Percentiles rank a stretch among this genome's conserved stretches.
These are phyloP conservation scores for Heliconius charithonia DNA, from an alignment of 2,888 invertebrate genomes.

Conservation along the genomic window DNA sequence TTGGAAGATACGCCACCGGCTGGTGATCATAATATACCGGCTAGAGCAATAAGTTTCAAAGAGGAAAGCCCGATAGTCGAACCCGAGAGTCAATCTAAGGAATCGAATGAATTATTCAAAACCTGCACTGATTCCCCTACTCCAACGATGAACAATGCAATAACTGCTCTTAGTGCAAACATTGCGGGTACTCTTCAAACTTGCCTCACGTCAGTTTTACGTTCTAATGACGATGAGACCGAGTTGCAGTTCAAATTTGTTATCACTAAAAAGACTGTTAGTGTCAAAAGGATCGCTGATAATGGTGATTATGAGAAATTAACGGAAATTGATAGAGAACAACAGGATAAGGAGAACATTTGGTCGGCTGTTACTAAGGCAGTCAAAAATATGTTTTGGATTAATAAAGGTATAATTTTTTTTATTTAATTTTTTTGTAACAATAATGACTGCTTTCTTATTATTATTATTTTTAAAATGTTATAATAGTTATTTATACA, in stretches of 20 bases:
- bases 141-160: conserved; percentile 60
- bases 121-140: conserved; percentile 67
- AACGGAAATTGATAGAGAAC: conserved; percentile 55
- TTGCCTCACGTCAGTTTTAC: conserved; percentile 68
- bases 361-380: conserved; percentile 76
- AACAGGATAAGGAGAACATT: conserved; percentile 70
- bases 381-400: conserved; percentile 78
- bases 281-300: conserved; percentile 64
- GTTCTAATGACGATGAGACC: conserved; percentile 71
- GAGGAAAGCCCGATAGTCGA: conserved; percentile 72
- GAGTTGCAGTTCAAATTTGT: conserved; percentile 80
- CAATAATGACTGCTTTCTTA: not conserved
- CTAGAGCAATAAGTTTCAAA: conserved; percentile 78
- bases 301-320: conserved; percentile 56
- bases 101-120: conserved; percentile 72
- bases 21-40: conserved; percentile 65
- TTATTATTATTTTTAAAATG: not conserved
- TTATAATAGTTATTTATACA: not conserved
- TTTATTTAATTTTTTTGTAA: not conserved
- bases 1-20: conserved; percentile 70
- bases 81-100: conserved; percentile 60
- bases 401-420: conserved; percentile 56
- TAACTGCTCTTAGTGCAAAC: conserved; percentile 69
- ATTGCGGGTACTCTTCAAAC: conserved; percentile 73
- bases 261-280: conserved; percentile 74